Evolutionary conservation across 2,113 vertebrate genomes (phyloP).

Genomic region (Anolis sagrei): DNA sequence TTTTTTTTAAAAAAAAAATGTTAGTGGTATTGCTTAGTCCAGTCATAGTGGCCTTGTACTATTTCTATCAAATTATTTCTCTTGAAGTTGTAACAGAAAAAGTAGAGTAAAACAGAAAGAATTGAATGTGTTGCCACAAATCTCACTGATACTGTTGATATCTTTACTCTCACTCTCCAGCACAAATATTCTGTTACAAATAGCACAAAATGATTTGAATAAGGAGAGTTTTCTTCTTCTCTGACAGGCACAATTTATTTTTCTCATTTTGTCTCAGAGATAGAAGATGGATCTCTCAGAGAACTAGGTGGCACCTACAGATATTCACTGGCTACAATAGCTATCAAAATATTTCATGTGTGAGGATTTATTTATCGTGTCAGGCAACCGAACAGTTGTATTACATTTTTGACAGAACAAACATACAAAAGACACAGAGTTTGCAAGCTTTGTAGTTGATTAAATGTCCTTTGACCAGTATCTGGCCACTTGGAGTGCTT

Average conservation of each 20-base stretch:
- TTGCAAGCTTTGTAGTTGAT: too few relatives aligned
- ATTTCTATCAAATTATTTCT: neutral
- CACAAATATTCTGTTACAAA: neutral
- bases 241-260: neutral
- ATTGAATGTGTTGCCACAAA: neutral
- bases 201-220: neutral
- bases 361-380: too few relatives aligned
- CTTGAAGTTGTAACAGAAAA: neutral
- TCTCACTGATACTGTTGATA: neutral
- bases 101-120: neutral
- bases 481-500: too few relatives aligned
- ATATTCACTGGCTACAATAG: neutral
- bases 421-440: too few relatives aligned
- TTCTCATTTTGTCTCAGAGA: neutral
- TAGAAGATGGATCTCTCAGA: neutral
- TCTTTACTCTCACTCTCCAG: neutral
- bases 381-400: too few relatives aligned
- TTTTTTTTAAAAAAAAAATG: neutral
- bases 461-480: too few relatives aligned
- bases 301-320: neutral
- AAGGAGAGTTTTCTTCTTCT: neutral
- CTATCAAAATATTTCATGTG: neutral
- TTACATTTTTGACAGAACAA: too few relatives aligned
- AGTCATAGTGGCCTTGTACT: neutral
- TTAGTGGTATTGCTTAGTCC: neutral